Base-by-base conservation (phyloP, 2,113 vertebrate species). In the Sakesphorus luctuosus region DNA sequence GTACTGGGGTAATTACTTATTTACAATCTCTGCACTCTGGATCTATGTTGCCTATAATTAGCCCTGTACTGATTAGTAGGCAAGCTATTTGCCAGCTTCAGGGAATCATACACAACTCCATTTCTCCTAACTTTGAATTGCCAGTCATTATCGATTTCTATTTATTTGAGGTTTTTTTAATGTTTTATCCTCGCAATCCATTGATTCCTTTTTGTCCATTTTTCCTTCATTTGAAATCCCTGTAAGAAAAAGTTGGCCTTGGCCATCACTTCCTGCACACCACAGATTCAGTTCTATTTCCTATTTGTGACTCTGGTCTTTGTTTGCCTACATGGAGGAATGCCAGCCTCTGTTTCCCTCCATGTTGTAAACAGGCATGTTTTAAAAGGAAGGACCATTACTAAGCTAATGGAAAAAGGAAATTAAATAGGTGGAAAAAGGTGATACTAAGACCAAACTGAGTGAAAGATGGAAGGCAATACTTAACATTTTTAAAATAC, bases 1-100 rank as follows among this genome's bases (percentile, higher is more conserved):
- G 29, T 84, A 55, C n/a, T 59, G 68, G 23, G 50, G 40, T 92
- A 90, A 89, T 78, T 84, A 40, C 56, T 71, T 90, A 88, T 71
- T 93, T 94, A 81, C 84, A 71, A 2, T 80, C 59, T 31, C 19
- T 59, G 43, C 38, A 73, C 50, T 58, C 19, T 73, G 46, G 56
- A 89, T 68, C 49, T 82, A 18, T 85, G 63, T 61, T 74, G 31
- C 18, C 38, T 93, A 47, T 92, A 84, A 93, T 83, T 94, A 94
- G 61, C 84, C 24, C 13, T 2, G 0, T 52, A 47, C 28, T 83
- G 92, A 80, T 76, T 88, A 91, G 76, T 67, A 71, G n/a, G 44
- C 40, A 85, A 74, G 56, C 29, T 18, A 61, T 89, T 79, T 50
- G 16, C 59, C 29, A 66, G 50, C 87, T 80, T 86, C 23, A 33